Percentiles rank a stretch among this genome's conserved stretches.
These are phyloP conservation scores for Sycophaga agraensis DNA, from an alignment of 1,140 invertebrate species.

Conservation along the genomic window DNA sequence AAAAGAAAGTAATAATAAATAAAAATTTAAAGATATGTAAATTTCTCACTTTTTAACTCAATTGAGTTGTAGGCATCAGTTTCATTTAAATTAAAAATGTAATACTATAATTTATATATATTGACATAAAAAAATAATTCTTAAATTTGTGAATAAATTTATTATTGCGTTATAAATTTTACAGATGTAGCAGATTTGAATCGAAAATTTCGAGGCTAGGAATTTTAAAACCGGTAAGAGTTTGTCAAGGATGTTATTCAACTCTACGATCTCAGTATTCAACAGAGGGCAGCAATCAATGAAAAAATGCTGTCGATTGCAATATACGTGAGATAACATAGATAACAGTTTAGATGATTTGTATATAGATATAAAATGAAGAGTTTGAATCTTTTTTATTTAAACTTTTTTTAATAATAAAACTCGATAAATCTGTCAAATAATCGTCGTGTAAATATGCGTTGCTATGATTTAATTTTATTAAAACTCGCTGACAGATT, in stretches of 20 bases:
- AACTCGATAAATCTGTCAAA: slow-evolving; percentile 20
- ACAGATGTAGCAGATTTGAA: slow-evolving; percentile 87
- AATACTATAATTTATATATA: no score
- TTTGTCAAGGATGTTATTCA: slow-evolving; percentile 83
- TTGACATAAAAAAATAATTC: no score
- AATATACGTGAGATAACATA: slow-evolving; percentile 28
- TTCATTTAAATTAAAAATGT: no score
- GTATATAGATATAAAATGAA: slow-evolving; percentile 37
- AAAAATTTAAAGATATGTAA: no score
- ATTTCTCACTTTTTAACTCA: no score
- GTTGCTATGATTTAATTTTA: slow-evolving; percentile 6
- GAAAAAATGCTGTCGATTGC: slow-evolving; percentile 3
- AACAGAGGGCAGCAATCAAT: slow-evolving; percentile 49
- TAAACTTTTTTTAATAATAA: background rate
- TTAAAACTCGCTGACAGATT: slow-evolving; percentile 15
- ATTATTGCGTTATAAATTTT: no score
- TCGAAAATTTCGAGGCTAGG: slow-evolving; percentile 89
- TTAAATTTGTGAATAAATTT: no score
- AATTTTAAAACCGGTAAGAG: slow-evolving; percentile 87
- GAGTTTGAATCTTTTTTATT: slow-evolving; percentile 8
- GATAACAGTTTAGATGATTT: slow-evolving; percentile 34
- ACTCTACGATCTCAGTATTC: slow-evolving; percentile 52
- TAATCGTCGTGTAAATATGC: slow-evolving; percentile 20
- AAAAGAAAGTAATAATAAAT: no score
- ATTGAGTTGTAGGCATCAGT: no score